These are phyloP conservation scores for Ruditapes philippinarum DNA, from an alignment of 1,140 invertebrate genomes.

Conservation along the genomic window DNA sequence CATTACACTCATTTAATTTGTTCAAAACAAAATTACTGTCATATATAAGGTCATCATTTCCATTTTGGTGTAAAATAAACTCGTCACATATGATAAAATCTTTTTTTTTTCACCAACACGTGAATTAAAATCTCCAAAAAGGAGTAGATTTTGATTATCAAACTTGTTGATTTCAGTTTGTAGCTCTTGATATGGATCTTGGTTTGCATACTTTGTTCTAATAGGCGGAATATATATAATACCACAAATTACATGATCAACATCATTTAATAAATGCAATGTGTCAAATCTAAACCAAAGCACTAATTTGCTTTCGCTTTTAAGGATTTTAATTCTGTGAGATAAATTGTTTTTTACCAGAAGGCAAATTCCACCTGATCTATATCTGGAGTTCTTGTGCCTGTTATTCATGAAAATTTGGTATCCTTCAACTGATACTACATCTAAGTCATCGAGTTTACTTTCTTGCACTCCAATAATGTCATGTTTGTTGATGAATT, in stretches of 20 bases:
- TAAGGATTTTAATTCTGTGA: not conserved
- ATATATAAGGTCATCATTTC: not conserved
- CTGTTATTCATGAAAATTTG: not conserved
- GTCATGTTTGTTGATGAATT: not conserved
- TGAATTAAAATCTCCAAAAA: conserved; percentile 8
- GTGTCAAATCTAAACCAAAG: not conserved
- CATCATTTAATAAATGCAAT: not conserved
- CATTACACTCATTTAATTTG: not conserved
- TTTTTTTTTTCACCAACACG: not conserved
- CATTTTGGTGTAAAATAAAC: not conserved
- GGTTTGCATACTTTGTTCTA: not conserved
- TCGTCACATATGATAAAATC: not conserved
- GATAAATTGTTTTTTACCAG: not conserved
- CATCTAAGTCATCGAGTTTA: not conserved
- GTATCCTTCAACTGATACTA: not conserved
- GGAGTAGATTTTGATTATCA: not conserved
- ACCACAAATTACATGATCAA: not conserved
- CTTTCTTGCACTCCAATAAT: not conserved
- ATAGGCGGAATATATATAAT: not conserved
- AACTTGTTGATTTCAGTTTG: not conserved
- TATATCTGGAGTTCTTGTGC: not conserved
- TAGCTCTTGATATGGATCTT: not conserved
- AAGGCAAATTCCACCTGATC: not conserved
- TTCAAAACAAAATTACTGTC: not conserved
- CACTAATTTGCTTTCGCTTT: not conserved